A percentile compares a stretch with the other conserved stretches of the same genome.
Conservation (phyloP, 2,888 invertebrate species). For the Bembecia ichneumoniformis region DNA sequence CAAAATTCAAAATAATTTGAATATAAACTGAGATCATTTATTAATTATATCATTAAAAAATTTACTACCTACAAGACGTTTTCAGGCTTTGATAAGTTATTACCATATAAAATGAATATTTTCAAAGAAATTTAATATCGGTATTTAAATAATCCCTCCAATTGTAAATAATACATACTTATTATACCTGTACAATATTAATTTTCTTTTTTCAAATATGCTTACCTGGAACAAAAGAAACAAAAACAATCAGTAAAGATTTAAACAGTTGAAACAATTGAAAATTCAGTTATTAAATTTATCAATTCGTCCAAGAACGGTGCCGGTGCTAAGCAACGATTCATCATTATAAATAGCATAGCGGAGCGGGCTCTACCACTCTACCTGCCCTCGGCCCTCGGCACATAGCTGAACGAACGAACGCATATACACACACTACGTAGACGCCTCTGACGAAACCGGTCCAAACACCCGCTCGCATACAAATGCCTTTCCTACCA, state of each 20-base stretch:
- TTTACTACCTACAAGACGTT: no score
- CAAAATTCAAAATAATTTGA: no score
- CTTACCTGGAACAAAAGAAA: conserved; percentile 57
- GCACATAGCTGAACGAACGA: conserved; percentile 45
- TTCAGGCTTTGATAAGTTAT: no score
- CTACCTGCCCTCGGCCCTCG: conserved; percentile 58
- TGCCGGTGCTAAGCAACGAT: conserved; percentile 26
- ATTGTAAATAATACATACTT: no score
- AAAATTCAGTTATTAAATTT: conserved; percentile 14
- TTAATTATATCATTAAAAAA: no score
- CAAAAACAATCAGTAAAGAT: conserved; percentile 1
- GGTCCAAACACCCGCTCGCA: conserved; percentile 54
- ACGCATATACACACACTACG: conserved; percentile 51
- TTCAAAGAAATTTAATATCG: no score
- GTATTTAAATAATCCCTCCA: no score
- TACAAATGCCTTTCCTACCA: conserved; percentile 61
- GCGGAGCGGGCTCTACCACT: conserved; percentile 45
- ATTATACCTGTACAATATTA: no score
- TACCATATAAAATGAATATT: no score
- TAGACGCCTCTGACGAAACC: conserved; percentile 69
- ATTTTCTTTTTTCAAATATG: conserved; percentile 3
- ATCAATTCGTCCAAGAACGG: conserved; percentile 25
- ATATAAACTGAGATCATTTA: no score
- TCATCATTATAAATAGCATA: conserved; percentile 48
- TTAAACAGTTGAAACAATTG: background rate